Evolutionary conservation across 2,113 vertebrate genomes (phyloP), one percentile per base, ranked within the genome.

Genomic region (Ochotona princeps): DNA sequence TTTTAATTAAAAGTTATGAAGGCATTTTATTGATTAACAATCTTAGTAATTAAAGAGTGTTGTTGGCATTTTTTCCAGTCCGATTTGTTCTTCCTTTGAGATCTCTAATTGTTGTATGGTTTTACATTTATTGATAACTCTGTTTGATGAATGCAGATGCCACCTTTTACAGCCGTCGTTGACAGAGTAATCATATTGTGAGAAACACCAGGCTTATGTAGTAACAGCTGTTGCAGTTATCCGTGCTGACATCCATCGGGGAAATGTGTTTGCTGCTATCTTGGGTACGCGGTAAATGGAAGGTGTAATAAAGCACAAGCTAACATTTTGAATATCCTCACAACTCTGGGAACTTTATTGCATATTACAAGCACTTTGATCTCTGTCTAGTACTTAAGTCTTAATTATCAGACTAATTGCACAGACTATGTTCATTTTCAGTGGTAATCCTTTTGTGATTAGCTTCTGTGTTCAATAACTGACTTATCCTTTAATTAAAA

Each of bases 321-420:
- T 98, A 98, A 98, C 98, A 97, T 98, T 98, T 98, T 98, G 98
- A 97, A 98, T 97, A 98, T 98, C 97, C 98, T 98, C 98, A 98
- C 98, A 99, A 98, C 98, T 98, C 98, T 97, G 98, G 98, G 98
- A 99, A 99, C 99, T 99, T 99, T 99, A 99, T 98, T 99, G 99
- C 98, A 98, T 98, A 98, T 99, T 98, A 98, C 98, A 98, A 98
- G 98, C 98, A 98, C 98, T 98, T 98, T 98, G 98, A 99, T 99
- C 99, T 99, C 99, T 97, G 98, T 99, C 98, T 98, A 97, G 98
- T 99, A 99, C 98, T 99, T 99, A 99, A 99, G 98, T 98, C 98
- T 99, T 99, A 99, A 99, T 99, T 99, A 99, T 99, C 98, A 98
- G 98, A 98, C 98, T 99, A 99, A 99, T 99, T 99, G 99, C 99